Conservation (phyloP, 1,140 invertebrate species). For the Hyles euphorbiae region DNA sequence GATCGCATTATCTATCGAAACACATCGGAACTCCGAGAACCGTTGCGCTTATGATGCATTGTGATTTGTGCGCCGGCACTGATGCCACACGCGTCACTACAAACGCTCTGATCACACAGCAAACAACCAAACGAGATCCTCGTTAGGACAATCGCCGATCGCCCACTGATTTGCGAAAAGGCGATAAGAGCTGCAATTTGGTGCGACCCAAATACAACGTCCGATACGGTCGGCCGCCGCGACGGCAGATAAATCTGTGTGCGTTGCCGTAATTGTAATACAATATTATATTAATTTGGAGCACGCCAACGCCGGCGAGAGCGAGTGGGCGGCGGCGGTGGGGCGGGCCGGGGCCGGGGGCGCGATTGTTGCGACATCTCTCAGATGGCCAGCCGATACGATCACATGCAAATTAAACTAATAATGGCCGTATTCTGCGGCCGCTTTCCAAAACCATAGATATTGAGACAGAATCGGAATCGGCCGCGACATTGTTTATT, state of each 20-base stretch:
- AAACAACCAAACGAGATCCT: slow-evolving; percentile 14
- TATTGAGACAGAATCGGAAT: slow-evolving; percentile 11
- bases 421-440: slow-evolving; percentile 5
- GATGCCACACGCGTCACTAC: too few relatives aligned
- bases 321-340: slow-evolving; percentile 28
- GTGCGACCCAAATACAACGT: slow-evolving; percentile 29
- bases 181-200: slow-evolving; percentile 36
- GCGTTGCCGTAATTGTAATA: slow-evolving; percentile 37
- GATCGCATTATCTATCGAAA: not conserved
- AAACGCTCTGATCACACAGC: not conserved
- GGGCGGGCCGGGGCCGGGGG: slow-evolving; percentile 16
- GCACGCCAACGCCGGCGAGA: slow-evolving; percentile 27
- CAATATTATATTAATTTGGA: slow-evolving; percentile 45
- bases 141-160: slow-evolving; percentile 14
- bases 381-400: slow-evolving; percentile 19
- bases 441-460: slow-evolving; percentile 11
- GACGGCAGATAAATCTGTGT: slow-evolving; percentile 25
- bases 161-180: slow-evolving; percentile 30
- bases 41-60: not conserved
- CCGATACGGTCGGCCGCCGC: slow-evolving; percentile 27
- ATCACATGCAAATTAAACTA: slow-evolving; percentile 21
- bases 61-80: too few relatives aligned
- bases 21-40: not conserved
- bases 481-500: slow-evolving; percentile 12
- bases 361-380: slow-evolving; percentile 27